phyloP scores from a whole-genome alignment of 2,113 vertebrate genomes.

The Microtus pennsylvanicus region DNA sequence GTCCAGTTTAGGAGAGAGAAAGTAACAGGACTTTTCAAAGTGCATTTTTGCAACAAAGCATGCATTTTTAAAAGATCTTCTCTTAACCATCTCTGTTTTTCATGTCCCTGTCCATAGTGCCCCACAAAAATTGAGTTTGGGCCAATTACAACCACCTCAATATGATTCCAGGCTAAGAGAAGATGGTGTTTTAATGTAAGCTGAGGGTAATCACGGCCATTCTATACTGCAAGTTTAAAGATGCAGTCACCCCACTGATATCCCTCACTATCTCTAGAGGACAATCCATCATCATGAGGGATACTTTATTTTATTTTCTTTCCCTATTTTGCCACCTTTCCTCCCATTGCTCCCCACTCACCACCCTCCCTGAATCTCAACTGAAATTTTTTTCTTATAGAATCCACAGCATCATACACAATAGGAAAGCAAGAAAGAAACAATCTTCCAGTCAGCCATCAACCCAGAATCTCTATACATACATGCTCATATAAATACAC shows the following conservation, averaged over 20 bases:
- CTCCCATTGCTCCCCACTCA: background rate
- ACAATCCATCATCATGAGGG: conserved; percentile 28
- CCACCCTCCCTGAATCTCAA: background rate
- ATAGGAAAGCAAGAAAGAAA: background rate
- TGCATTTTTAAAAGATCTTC: conserved; percentile 33
- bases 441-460: background rate
- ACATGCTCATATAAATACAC: background rate
- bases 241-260: background rate
- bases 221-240: background rate
- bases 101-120: background rate
- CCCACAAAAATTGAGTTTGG: conserved; percentile 42
- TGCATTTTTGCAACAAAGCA: conserved; percentile 5
- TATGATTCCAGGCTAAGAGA: conserved; percentile 33
- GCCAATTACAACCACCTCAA: background rate
- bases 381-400: background rate
- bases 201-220: background rate
- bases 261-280: background rate
- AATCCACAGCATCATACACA: conserved; percentile 14
- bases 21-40: background rate
- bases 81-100: conserved; percentile 16
- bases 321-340: background rate
- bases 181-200: conserved; percentile 6
- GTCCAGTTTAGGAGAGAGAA: background rate
- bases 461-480: background rate
- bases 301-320: background rate